These are phyloP conservation scores for Mellilla xanthometata DNA, from an alignment of 2,888 invertebrate species.

Conservation along the genomic window DNA sequence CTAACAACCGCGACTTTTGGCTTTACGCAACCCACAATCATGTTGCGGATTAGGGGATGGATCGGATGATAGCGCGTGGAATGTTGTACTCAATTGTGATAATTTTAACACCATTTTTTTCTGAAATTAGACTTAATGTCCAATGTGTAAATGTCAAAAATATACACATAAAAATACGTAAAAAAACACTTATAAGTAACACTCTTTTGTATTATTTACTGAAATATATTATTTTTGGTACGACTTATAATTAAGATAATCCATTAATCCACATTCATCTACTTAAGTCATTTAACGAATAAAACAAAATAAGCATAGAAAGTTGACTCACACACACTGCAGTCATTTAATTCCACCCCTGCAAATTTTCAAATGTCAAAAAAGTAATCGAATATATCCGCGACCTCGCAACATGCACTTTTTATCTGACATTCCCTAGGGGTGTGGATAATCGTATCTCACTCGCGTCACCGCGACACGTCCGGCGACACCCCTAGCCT, in stretches of 20 bases:
- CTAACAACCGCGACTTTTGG: conserved; percentile 48
- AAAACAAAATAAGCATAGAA: too few relatives aligned
- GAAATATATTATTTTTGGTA: too few relatives aligned
- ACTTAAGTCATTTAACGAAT: too few relatives aligned
- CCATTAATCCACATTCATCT: too few relatives aligned
- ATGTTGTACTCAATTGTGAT: neutral
- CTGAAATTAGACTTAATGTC: too few relatives aligned
- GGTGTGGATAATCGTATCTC: conserved; percentile 71
- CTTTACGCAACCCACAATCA: conserved; percentile 31
- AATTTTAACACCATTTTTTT: too few relatives aligned
- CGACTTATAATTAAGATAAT: too few relatives aligned
- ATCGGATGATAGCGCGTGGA: conserved; percentile 31
- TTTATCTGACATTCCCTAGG: conserved; percentile 52
- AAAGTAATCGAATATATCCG: conserved; percentile 45
- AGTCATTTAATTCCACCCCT: conserved; percentile 22
- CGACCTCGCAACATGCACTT: conserved; percentile 44
- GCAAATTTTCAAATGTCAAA: conserved; percentile 36
- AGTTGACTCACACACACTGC: neutral
- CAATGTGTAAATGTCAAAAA: too few relatives aligned
- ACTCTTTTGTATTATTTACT: too few relatives aligned
- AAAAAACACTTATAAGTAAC: too few relatives aligned
- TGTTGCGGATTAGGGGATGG: conserved; percentile 28
- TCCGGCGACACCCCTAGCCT: conserved; percentile 57
- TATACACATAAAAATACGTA: too few relatives aligned
- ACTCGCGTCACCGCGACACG: conserved; percentile 63